Conservation (phyloP, 1,140 invertebrate genomes). For the Whitmania pigra region DNA sequence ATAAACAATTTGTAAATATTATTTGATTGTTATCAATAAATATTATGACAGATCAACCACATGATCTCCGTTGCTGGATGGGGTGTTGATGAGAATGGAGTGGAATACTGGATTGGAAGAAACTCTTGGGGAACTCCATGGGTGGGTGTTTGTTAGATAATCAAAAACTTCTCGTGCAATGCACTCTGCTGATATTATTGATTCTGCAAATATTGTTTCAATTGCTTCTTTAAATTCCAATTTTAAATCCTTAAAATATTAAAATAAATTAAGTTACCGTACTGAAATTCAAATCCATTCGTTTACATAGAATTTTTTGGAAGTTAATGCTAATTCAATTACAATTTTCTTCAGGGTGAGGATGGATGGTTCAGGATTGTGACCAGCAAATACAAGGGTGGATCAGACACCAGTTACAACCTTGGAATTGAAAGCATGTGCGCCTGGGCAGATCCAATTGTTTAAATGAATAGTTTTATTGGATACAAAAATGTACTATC, state of each 20-base stretch:
- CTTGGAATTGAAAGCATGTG: constrained; percentile 39
- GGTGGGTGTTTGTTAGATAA: constrained; percentile 30
- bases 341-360: constrained; percentile 33
- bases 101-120: constrained; percentile 47
- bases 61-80: constrained; percentile 46
- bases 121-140: constrained; percentile 47
- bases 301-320: too few species aligned
- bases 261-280: too few species aligned
- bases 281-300: too few species aligned
- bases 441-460: constrained; percentile 38
- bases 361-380: constrained; percentile 41
- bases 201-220: too few species aligned
- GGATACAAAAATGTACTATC: too few species aligned
- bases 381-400: constrained; percentile 36
- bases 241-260: too few species aligned
- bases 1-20: too few species aligned
- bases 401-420: constrained; percentile 39
- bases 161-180: too few species aligned
- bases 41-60: constrained; percentile 40
- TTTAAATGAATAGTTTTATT: constrained; percentile 17
- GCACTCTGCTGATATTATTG: too few species aligned
- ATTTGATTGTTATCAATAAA: too few species aligned
- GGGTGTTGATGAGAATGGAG: constrained; percentile 42
- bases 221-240: too few species aligned
- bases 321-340: too few species aligned